These are phyloP conservation scores for Porites lutea DNA, from an alignment of 64 coral and sea anemone genomes.

Conservation along the genomic window DNA sequence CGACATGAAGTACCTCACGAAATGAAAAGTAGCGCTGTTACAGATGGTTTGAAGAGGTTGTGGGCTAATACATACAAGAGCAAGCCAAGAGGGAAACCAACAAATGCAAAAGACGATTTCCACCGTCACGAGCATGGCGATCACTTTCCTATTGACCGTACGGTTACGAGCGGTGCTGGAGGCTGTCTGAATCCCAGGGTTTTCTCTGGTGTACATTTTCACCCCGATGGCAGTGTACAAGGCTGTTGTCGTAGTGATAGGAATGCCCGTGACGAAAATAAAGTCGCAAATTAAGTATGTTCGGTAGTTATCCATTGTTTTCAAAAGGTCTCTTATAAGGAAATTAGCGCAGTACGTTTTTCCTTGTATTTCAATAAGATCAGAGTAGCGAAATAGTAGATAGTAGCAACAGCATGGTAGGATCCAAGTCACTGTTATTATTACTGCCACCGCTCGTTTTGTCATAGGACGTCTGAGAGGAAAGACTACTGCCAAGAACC, in stretches of 20 bases:
- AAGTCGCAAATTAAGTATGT: neutral
- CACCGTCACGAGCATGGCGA: slow-evolving; percentile 35
- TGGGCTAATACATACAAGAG: too few relatives aligned
- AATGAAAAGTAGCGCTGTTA: neutral
- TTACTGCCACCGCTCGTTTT: neutral
- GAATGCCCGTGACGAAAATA: neutral
- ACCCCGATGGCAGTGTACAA: slow-evolving; percentile 19
- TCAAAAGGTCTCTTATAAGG: neutral
- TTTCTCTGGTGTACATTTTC: neutral
- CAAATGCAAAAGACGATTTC: neutral
- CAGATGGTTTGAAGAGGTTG: neutral
- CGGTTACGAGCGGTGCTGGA: neutral
- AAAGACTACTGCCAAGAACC: slow-evolving; percentile 48
- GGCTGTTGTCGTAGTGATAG: neutral
- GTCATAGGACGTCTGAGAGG: neutral
- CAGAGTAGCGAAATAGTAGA: slow-evolving; percentile 1
- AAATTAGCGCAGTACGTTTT: slow-evolving; percentile 1
- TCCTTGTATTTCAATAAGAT: neutral
- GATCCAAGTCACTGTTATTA: slow-evolving; percentile 30
- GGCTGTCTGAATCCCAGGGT: neutral
- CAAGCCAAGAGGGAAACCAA: slow-evolving; percentile 25
- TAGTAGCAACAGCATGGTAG: neutral
- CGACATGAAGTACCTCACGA: neutral
- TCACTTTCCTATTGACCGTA: neutral
- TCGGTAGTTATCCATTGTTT: neutral